phyloP scores from a whole-genome alignment of 2,888 invertebrate genomes.

The Achlya flavicornis region DNA sequence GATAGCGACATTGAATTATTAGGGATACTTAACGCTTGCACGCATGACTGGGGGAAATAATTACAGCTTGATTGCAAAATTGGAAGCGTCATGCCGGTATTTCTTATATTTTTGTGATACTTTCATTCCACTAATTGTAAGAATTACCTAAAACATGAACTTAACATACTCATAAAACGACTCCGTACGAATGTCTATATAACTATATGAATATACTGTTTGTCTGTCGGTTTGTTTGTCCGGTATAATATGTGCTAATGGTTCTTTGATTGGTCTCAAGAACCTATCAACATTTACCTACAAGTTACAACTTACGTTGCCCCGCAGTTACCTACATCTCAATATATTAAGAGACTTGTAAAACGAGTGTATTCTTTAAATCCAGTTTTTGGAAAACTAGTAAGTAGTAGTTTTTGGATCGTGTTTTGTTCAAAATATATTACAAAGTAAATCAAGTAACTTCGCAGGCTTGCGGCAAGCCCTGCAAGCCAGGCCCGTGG shows the following conservation, averaged over 20 bases:
- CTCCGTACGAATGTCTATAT: neutral
- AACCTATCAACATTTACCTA: neutral
- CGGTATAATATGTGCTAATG: neutral
- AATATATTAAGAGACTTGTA: neutral
- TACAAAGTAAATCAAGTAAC: too few relatives aligned
- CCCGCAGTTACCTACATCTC: neutral
- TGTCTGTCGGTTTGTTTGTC: neutral
- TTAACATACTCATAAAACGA: neutral
- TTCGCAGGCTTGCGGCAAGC: too few relatives aligned
- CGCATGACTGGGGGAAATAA: slow-evolving; percentile 34
- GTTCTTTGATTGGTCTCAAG: neutral
- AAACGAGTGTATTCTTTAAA: too few relatives aligned
- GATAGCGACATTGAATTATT: slow-evolving; percentile 22
- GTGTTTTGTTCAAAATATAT: too few relatives aligned
- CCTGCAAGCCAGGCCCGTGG: too few relatives aligned
- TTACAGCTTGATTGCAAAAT: slow-evolving; percentile 32
- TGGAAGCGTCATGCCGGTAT: slow-evolving; percentile 23
- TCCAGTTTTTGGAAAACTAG: too few relatives aligned
- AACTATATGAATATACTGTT: neutral
- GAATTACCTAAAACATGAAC: neutral
- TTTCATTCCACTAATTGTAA: neutral
- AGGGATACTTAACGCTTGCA: slow-evolving; percentile 23
- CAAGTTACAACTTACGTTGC: neutral
- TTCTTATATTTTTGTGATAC: neutral
- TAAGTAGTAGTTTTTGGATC: too few relatives aligned